A percentile compares a stretch with the other conserved stretches of the same genome.
Evolutionary conservation across 2,888 invertebrate species (phyloP).

Genomic region (Boloria selene): DNA sequence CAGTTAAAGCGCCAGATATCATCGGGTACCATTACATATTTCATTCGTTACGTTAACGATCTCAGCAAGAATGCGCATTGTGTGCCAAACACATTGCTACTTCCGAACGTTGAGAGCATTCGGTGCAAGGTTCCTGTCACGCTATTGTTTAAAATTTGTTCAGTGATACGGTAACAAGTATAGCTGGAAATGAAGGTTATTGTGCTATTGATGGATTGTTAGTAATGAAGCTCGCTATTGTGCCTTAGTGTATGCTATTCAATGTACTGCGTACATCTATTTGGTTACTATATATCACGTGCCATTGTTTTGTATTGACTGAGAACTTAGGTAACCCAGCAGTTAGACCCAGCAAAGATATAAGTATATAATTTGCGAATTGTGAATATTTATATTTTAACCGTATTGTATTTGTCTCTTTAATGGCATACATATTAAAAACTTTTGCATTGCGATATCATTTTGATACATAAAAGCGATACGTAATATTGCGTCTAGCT

Average conservation of each 20-base stretch:
- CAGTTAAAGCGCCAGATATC: conserved; percentile 16
- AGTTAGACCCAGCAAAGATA: background rate
- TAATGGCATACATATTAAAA: background rate
- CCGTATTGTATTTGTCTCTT: background rate
- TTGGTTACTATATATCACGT: conserved; percentile 20
- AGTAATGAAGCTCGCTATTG: conserved; percentile 5
- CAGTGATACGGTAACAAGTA: conserved; percentile 17
- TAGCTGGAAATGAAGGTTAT: conserved; percentile 17
- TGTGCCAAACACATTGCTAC: conserved; percentile 51
- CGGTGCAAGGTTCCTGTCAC: conserved; percentile 45
- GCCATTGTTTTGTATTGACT: conserved; percentile 32
- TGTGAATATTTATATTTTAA: conserved; percentile 1
- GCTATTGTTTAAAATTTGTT: conserved; percentile 41
- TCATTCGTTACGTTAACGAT: conserved; percentile 37
- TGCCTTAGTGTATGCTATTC: conserved; percentile 10
- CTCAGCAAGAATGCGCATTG: conserved; percentile 59
- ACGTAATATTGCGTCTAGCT: background rate
- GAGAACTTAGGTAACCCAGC: conserved; percentile 21
- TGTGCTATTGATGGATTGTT: conserved; percentile 27
- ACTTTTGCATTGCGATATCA: conserved; percentile 5
- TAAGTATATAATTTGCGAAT: conserved; percentile 13
- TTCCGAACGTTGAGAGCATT: conserved; percentile 53
- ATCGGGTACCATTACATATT: conserved; percentile 31
- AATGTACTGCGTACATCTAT: conserved; percentile 23
- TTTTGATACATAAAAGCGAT: background rate